Conservation (phyloP, 2,888 invertebrate species). For the Hydroisotoma schaefferi region DNA sequence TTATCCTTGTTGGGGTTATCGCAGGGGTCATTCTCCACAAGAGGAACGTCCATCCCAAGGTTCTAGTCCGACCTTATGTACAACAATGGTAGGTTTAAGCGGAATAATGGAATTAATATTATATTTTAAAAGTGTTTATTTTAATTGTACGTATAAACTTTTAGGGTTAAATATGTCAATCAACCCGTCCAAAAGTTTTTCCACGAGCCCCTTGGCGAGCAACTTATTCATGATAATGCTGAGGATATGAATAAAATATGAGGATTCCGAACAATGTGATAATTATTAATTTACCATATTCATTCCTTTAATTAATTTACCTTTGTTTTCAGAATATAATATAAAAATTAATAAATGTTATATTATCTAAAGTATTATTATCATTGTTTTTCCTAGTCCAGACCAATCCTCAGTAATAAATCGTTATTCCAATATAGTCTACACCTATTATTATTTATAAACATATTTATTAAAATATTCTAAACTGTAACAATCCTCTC, state of each 20-base stretch:
- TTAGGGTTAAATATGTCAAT: constrained; percentile 45
- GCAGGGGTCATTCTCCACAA: constrained; percentile 34
- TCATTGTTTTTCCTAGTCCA: background rate
- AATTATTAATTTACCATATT: too few species aligned
- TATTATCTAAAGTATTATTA: constrained; percentile 1
- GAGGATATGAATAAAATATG: constrained; percentile 32
- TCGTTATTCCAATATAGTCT: too few species aligned
- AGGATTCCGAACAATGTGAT: too few species aligned
- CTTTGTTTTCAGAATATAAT: background rate
- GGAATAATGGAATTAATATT: constrained; percentile 1
- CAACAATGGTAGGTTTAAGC: constrained; percentile 38
- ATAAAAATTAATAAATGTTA: background rate
- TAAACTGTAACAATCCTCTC: too few species aligned
- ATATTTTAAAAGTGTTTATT: background rate
- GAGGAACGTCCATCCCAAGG: constrained; percentile 41
- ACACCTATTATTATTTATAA: too few species aligned
- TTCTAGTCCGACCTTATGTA: constrained; percentile 44
- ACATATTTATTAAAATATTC: too few species aligned
- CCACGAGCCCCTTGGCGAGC: constrained; percentile 21
- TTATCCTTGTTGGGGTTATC: constrained; percentile 31
- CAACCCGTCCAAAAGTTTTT: constrained; percentile 41
- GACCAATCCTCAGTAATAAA: too few species aligned
- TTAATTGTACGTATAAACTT: constrained; percentile 6
- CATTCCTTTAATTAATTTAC: background rate
- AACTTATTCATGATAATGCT: too few species aligned